Evolutionary conservation across 2,113 vertebrate genomes (phyloP), one percentile per base, ranked within the genome.

Genomic region (Erpornis zantholeuca): DNA sequence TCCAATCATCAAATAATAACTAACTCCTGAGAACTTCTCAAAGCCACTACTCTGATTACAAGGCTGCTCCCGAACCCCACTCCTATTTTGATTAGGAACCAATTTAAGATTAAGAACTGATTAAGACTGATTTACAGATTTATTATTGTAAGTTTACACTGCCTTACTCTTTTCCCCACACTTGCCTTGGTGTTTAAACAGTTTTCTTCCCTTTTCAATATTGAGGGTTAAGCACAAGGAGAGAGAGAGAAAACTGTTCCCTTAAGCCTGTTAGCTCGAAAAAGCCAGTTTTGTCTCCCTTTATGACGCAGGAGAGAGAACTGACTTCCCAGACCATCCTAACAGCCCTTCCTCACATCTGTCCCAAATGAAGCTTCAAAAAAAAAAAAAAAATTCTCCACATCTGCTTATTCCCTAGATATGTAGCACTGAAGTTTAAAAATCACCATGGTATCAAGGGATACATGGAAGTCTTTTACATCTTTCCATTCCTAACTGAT

Each of bases 31-130:
- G 70, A 87, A 85, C 88, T 87, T 93, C 92, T 85, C 12, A 3
- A 92, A 91, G 85, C 57, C 61, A 82, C 93, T 83, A 42, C 47
- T 63, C 69, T 56, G 60, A 84, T 66, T 68, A 90, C 20, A n/a
- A 68, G 57, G 59, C 63, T 90, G 78, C 71, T 94, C 82, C 70
- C 90, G 78, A 94, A 91, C 53, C 57, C 70, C 35, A 53, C 71
- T 93, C 57, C 49, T 87, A 12, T 57, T 71, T 15, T 82, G 85
- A 92, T 60, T 42, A 93, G 73, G 65, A 95, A 89, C 54, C 56
- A 50, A 86, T 91, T 86, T 73, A 86, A 92, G 56, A 90, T 66
- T 75, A 94, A 78, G 65, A 94, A 65, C 77, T 31, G 77, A 77
- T 91, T 86, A 92, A 61, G 45, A 38, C 8, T 28, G 45, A 47